These are phyloP conservation scores for Plecotus auritus DNA, from an alignment of 2,113 vertebrate species.

Conservation along the genomic window DNA sequence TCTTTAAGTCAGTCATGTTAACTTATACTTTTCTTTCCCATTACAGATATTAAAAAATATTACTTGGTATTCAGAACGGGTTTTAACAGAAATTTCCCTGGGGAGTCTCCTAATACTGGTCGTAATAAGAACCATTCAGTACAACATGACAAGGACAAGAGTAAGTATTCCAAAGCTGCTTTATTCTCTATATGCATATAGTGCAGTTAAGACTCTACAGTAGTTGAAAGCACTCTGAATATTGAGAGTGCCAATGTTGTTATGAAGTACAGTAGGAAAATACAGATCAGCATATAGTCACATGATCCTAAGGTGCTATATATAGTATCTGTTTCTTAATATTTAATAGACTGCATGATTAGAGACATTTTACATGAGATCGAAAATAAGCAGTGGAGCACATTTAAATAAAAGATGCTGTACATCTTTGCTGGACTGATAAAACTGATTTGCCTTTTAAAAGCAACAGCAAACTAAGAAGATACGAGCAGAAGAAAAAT, in stretches of 20 bases:
- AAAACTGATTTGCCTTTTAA: not conserved
- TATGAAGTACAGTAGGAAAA: not conserved
- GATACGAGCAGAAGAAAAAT: not conserved
- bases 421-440: not conserved
- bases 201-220: not conserved
- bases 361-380: not conserved
- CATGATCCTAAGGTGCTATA: not conserved
- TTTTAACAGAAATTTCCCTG: constrained; percentile 96
- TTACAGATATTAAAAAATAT: constrained; percentile 93
- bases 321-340: not conserved
- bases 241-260: not conserved
- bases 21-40: constrained; percentile 9
- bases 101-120: constrained; percentile 97
- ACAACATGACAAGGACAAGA: constrained; percentile 99
- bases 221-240: not conserved
- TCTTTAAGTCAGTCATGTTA: not conserved
- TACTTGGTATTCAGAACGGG: constrained; percentile 96
- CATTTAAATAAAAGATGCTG: not conserved
- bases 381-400: not conserved
- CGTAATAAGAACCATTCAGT: constrained; percentile 98
- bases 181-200: not conserved
- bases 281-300: not conserved
- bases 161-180: constrained; percentile 76
- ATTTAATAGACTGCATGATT: not conserved
- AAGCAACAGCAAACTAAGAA: not conserved